Base-by-base conservation (phyloP, 2,888 invertebrate species). In the Eristalis intricaria region DNA sequence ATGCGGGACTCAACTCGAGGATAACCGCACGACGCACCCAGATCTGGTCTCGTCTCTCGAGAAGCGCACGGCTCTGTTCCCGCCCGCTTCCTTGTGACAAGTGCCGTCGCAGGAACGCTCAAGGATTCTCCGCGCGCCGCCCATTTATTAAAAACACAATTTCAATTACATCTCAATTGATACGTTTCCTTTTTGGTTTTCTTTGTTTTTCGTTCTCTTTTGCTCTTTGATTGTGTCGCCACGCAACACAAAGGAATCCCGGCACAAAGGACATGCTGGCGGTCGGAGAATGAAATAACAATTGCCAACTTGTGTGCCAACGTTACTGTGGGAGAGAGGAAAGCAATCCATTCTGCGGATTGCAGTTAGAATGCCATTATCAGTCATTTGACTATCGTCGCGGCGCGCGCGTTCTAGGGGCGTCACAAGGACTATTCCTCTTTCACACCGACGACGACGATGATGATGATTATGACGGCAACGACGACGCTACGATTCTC, bases 111-210 rank as follows among this genome's bases (percentile, higher is more conserved):
- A 40, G 71, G 10, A 8, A 32, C 40, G 50, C 38, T 43, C 60
- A 60, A 78, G 74, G 84, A 82, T 56, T 8, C 63, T n/a, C 13
- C 68, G 64, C 5, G 4, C 32, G 1, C 32, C 32, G 1, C 32
- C 0, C 32, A 61, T 78, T 86, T 78, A 82, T 78, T 75, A 82
- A 78, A 74, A 86, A 75, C 35, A 86, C 78, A 78, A 74, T 82
- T 82, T 74, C 82, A 82, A 86, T 86, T 82, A 86, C 66, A 63
- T 78, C 29, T 56, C 77, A 74, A 78, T 86, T 86, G 77, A 78
- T 82, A 75, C 77, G 60, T 74, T 43, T 26, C 38, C 35, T n/a
- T 43, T 43, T 7, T n/a, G 15, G 43, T 7, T 7, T n/a, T n/a
- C 32, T 11, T 7, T 23, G 35, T 26, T 43, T n/a, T 8, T 5